phyloP scores from a whole-genome alignment of 1,140 invertebrate genomes.

The Drosophila kikkawai region DNA sequence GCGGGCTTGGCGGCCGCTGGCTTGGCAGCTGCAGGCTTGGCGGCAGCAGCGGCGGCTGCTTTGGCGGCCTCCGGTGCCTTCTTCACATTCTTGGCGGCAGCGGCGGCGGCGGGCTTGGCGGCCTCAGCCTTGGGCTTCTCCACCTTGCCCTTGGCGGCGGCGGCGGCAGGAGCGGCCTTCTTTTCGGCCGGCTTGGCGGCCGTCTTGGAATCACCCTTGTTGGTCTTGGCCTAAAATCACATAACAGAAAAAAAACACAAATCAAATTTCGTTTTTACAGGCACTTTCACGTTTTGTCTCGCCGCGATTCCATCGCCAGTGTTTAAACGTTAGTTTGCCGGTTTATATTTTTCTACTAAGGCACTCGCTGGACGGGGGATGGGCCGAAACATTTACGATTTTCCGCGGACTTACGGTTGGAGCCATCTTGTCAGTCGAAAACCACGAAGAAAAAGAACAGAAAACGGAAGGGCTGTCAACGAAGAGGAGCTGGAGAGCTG shows the following conservation, averaged over 20 bases:
- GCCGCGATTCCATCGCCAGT: not conserved
- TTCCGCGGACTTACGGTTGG: conserved; percentile 75
- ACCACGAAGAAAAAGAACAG: conserved; percentile 83
- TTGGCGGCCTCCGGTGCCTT: conserved; percentile 79
- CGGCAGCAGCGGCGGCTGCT: conserved; percentile 65
- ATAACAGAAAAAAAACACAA: conserved; percentile 15
- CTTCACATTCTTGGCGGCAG: conserved; percentile 83
- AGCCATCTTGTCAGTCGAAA: conserved; percentile 81
- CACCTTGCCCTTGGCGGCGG: conserved; percentile 80
- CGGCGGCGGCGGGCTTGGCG: conserved; percentile 77
- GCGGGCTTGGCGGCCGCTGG: conserved; percentile 74
- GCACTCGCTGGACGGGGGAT: conserved; percentile 15
- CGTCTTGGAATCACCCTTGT: conserved; percentile 79
- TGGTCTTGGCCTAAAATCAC: conserved; percentile 72
- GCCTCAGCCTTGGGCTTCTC: conserved; percentile 84
- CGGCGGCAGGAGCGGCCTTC: conserved; percentile 77
- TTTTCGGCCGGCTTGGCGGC: conserved; percentile 80
- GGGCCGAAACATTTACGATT: conserved; percentile 38
- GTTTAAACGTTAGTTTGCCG: not conserved
- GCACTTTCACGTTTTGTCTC: not conserved
- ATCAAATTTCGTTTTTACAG: too few species aligned
- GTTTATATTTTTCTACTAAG: conserved; percentile 27
- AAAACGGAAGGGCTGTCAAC: conserved; percentile 18
- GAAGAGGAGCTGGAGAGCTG: conserved; percentile 11
- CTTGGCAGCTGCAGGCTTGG: conserved; percentile 62